phyloP scores from a whole-genome alignment of 1,140 invertebrate genomes.

The Cephus cinctus region DNA sequence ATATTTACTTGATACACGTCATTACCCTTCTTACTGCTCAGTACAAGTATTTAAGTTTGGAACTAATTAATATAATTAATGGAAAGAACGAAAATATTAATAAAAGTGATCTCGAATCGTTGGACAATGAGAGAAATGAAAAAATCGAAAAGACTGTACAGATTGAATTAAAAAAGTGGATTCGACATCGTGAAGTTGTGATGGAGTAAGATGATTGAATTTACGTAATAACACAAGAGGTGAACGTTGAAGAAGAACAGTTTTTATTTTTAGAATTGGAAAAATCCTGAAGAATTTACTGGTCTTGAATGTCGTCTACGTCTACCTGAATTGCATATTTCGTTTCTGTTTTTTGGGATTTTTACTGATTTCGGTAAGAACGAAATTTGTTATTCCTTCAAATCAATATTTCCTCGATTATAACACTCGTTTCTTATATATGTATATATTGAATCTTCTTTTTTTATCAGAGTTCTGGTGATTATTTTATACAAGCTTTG shows the following conservation, averaged over 20 bases:
- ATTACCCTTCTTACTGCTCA: conserved; percentile 25
- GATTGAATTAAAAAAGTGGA: not conserved
- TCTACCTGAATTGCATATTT: conserved; percentile 26
- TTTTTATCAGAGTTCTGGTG: conserved; percentile 5
- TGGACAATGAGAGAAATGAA: no score
- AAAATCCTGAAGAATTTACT: conserved; percentile 18
- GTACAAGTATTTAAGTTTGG: conserved; percentile 19
- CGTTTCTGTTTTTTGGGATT: conserved; percentile 27
- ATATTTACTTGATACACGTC: conserved; percentile 26
- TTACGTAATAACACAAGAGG: not conserved
- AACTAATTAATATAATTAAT: conserved; percentile 9
- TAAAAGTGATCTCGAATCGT: not conserved
- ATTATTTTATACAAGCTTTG: conserved; percentile 7
- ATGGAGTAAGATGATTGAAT: conserved; percentile 11
- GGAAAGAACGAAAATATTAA: not conserved
- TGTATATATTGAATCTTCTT: not conserved
- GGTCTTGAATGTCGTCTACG: conserved; percentile 18
- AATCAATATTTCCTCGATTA: no score
- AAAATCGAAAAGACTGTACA: not conserved
- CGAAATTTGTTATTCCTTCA: no score
- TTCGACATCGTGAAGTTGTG: conserved; percentile 4
- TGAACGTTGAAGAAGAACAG: conserved; percentile 1
- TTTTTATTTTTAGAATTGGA: conserved; percentile 17
- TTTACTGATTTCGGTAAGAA: conserved; percentile 21
- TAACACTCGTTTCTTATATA: not conserved